A percentile compares a stretch with the other conserved stretches of the same genome.
phyloP scores from a whole-genome alignment of 2,113 vertebrate genomes.

The Amphiprion ocellaris region DNA sequence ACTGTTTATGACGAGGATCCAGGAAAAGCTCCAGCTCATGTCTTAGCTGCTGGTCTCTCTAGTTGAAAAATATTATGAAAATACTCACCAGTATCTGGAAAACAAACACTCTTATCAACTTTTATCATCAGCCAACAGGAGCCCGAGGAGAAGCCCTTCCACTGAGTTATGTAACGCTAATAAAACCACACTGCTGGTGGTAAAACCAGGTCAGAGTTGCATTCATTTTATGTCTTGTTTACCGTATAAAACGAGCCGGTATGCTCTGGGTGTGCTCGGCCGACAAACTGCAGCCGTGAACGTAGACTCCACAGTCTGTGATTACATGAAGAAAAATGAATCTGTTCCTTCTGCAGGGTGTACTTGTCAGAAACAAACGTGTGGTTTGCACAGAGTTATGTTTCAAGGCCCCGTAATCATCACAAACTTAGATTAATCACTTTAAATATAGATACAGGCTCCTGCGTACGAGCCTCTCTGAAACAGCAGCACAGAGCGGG shows the following conservation, averaged over 20 bases:
- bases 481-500: conserved; percentile 26
- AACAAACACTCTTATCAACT: conserved; percentile 48
- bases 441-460: conserved; percentile 72
- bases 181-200: neutral
- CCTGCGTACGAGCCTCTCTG: conserved; percentile 23
- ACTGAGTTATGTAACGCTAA: conserved; percentile 44
- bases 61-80: conserved; percentile 66
- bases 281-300: conserved; percentile 26
- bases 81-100: conserved; percentile 42
- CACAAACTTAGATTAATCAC: conserved; percentile 72
- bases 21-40: conserved; percentile 7
- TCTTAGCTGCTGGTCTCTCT: conserved; percentile 1
- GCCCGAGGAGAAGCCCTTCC: conserved; percentile 5
- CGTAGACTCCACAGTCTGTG: conserved; percentile 48
- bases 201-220: conserved; percentile 17
- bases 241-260: neutral
- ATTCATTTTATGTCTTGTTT: conserved; percentile 36
- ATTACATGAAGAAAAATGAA: conserved; percentile 62
- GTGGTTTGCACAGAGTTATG: conserved; percentile 60
- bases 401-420: conserved; percentile 58
- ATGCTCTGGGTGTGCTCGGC: conserved; percentile 17
- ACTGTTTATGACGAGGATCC: neutral
- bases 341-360: conserved; percentile 43
- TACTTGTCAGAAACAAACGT: conserved; percentile 68
- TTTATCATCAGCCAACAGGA: conserved; percentile 51